These are phyloP conservation scores for Manacus vitellinus DNA, from an alignment of 2,113 vertebrate genomes.

Conservation along the genomic window DNA sequence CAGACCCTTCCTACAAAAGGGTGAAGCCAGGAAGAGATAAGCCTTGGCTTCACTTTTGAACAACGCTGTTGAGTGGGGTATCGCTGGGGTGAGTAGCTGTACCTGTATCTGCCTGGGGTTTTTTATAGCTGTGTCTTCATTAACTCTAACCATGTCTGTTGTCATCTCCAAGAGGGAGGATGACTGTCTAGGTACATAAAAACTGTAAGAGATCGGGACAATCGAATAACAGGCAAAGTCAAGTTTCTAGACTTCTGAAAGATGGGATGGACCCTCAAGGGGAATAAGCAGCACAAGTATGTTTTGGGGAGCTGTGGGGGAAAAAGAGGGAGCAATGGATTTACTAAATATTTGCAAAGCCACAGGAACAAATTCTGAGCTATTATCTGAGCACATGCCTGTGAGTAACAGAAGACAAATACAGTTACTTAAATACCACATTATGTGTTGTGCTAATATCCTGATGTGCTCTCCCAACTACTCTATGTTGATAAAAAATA, in stretches of 20 bases:
- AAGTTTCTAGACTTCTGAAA: not conserved
- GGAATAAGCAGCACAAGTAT: not conserved
- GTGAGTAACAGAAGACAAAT: not conserved
- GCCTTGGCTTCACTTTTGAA: not conserved
- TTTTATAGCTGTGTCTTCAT: not conserved
- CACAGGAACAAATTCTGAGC: not conserved
- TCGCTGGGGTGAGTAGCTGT: not conserved
- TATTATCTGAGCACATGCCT: not conserved
- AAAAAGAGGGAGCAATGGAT: rapidly evolving
- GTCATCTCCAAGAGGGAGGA: not conserved
- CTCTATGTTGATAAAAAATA: not conserved
- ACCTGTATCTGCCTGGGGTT: not conserved
- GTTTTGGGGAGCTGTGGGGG: not conserved
- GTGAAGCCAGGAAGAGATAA: not conserved
- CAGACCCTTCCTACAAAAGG: not conserved
- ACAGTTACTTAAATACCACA: not conserved
- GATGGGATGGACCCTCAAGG: not conserved
- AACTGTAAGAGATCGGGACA: not conserved
- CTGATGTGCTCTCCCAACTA: not conserved
- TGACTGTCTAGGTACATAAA: not conserved
- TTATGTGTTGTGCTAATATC: not conserved
- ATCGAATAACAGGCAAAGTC: not conserved
- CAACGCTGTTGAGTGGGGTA: not conserved
- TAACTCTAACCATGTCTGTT: not conserved
- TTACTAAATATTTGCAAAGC: not conserved